Evolutionary conservation across 2,888 invertebrate species (phyloP).

Genomic region (Mesopsocus fuscifrons): DNA sequence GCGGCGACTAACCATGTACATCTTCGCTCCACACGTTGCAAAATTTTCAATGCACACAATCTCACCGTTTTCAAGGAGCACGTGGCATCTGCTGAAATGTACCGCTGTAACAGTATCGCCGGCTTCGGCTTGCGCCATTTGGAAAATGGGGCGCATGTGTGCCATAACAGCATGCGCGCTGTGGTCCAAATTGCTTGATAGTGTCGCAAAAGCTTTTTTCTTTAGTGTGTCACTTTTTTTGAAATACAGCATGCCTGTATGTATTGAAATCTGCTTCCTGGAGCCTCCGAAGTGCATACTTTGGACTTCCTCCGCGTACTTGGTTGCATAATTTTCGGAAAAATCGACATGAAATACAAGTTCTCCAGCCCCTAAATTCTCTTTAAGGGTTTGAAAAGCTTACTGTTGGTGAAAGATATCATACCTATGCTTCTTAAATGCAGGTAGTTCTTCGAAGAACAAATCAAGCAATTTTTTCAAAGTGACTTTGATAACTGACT

Average conservation of each 20-base stretch:
- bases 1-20: no score
- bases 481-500: background rate
- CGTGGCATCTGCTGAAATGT: no score
- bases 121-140: no score
- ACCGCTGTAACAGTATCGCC: no score
- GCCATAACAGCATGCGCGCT: slow-evolving; percentile 23
- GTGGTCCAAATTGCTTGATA: slow-evolving; percentile 21
- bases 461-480: background rate
- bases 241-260: slow-evolving; percentile 22
- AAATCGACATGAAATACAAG: slow-evolving; percentile 21
- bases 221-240: slow-evolving; percentile 10
- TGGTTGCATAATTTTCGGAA: slow-evolving; percentile 22
- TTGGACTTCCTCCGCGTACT: slow-evolving; percentile 22
- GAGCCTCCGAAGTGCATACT: slow-evolving; percentile 23
- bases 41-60: no score
- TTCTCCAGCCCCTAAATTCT: slow-evolving; percentile 15
- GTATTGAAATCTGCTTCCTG: slow-evolving; percentile 21
- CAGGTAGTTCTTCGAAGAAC: background rate
- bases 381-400: slow-evolving; percentile 14
- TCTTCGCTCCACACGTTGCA: no score
- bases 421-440: slow-evolving; percentile 12
- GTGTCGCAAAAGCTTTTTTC: slow-evolving; percentile 18
- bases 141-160: slow-evolving; percentile 21
- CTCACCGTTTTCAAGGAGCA: no score
- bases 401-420: slow-evolving; percentile 15